Base-by-base conservation (phyloP, 2,113 vertebrate genomes). In the Ophiodon elongatus region DNA sequence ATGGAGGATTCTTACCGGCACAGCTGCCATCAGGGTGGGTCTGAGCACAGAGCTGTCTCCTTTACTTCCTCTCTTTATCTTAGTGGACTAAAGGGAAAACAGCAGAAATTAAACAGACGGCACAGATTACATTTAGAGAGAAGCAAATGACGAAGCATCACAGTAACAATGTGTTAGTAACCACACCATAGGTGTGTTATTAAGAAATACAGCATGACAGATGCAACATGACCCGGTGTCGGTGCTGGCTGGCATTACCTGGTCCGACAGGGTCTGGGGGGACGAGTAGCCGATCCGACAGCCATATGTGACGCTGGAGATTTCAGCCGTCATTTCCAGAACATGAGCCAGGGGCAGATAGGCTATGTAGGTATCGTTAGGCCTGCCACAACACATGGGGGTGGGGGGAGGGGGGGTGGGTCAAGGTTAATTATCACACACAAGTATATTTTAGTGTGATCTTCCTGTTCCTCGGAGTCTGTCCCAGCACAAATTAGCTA, bases 271-370 rank as follows among this genome's bases (percentile, higher is more conserved):
- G 0, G 98, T 99, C 85, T 98, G 97, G 1, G 98, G 97, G 73
- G 98, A 99, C 14, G 98, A 99, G 79, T 99, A 99, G 29, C 98
- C 98, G 1, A 99, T 97, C 73, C 97, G 96, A 93, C 98, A 99
- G 88, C 98, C 98, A 0, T 99, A 97, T 0, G 97, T 97, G 85
- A 99, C 92, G 57, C 98, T 98, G 27, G 98, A 98, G 70, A 99
- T 97, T 92, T 99, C 98, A 41, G 98, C 98, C 2, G 98, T 99
- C 95, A 99, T 88, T 80, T 99, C 98, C 29, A 99, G 90, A 14
- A 99, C 98, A 1, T 99, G 98, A 87, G 98, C 98, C 93, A 99
- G 90, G 21, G 98, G 98, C 86, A 99, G 94, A 85, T 99, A 99
- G 74, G 97, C 98, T 39, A 99, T 97, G 25, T 99, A 99, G 0